Percentiles rank a stretch among this genome's conserved stretches.
Evolutionary conservation across 2,888 invertebrate species (phyloP).

Genomic region (Meliscaeva auricollis): DNA sequence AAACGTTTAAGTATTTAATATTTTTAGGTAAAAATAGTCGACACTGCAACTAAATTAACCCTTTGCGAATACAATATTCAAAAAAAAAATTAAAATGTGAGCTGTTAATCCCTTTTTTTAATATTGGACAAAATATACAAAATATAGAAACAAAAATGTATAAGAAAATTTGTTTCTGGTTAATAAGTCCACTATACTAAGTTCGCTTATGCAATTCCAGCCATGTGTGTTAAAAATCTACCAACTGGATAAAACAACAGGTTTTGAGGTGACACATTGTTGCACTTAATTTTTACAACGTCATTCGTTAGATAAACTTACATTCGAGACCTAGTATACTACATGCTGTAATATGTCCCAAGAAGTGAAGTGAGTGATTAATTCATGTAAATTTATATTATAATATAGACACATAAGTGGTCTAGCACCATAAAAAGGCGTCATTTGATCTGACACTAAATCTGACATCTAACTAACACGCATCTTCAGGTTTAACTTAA

Average conservation of each 20-base stretch:
- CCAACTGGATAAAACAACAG: background rate
- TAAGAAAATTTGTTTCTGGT: too few relatives aligned
- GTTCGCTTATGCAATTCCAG: background rate
- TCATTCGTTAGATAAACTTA: constrained; percentile 10
- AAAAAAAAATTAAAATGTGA: too few relatives aligned
- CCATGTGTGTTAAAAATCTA: too few relatives aligned
- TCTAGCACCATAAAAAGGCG: constrained; percentile 21
- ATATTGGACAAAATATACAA: too few relatives aligned
- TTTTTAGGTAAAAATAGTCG: too few relatives aligned
- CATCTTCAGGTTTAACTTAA: constrained; percentile 24
- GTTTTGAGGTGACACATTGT: constrained; percentile 4
- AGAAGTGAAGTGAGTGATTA: background rate
- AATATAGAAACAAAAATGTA: too few relatives aligned
- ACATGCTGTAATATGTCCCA: background rate
- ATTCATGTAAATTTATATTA: background rate
- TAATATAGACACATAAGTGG: background rate
- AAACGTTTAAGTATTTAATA: too few relatives aligned
- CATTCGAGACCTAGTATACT: background rate
- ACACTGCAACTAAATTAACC: too few relatives aligned
- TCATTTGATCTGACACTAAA: constrained; percentile 25
- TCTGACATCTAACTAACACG: constrained; percentile 35
- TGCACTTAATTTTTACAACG: constrained; percentile 5
- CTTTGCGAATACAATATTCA: too few relatives aligned
- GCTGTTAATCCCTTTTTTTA: too few relatives aligned
- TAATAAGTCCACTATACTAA: too few relatives aligned